A percentile compares a stretch with the other conserved stretches of the same genome.
phyloP scores from a whole-genome alignment of 1,140 invertebrate species.

The Drosophila sturtevanti region DNA sequence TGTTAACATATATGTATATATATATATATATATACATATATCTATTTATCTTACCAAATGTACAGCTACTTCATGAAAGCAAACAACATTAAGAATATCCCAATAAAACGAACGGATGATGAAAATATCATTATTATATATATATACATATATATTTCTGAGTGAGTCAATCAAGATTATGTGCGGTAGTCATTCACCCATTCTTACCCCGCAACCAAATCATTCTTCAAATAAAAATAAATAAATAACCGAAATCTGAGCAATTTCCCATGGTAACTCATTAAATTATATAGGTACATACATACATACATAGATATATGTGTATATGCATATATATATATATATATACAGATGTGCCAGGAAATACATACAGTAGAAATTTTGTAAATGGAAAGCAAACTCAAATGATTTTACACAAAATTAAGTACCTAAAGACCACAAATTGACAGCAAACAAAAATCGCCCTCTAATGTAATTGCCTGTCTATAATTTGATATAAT shows the following conservation, averaged over 20 bases:
- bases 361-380: conserved; percentile 9
- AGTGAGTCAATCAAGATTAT: conserved; percentile 58
- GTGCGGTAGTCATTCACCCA: conserved; percentile 25
- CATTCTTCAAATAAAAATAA: conserved; percentile 3
- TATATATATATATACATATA: neutral
- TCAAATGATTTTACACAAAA: conserved; percentile 21
- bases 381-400: conserved; percentile 1
- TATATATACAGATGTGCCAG: neutral
- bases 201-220: too few species aligned
- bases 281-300: conserved; percentile 20
- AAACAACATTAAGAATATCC: conserved; percentile 43
- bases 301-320: neutral
- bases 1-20: too few species aligned
- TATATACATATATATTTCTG: too few species aligned
- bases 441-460: conserved; percentile 1
- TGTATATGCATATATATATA: too few species aligned
- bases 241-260: conserved; percentile 20
- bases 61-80: conserved; percentile 59
- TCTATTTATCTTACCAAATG: conserved; percentile 40
- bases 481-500: conserved; percentile 11
- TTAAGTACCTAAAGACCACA: conserved; percentile 18
- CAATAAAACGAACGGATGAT: conserved; percentile 61
- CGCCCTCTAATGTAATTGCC: conserved; percentile 9
- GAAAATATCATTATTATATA: conserved; percentile 55
- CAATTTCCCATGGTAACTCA: conserved; percentile 52